Evolutionary conservation across 2,797 vertebrate genomes (phyloP).

Genomic region (Pteropus rufus): DNA sequence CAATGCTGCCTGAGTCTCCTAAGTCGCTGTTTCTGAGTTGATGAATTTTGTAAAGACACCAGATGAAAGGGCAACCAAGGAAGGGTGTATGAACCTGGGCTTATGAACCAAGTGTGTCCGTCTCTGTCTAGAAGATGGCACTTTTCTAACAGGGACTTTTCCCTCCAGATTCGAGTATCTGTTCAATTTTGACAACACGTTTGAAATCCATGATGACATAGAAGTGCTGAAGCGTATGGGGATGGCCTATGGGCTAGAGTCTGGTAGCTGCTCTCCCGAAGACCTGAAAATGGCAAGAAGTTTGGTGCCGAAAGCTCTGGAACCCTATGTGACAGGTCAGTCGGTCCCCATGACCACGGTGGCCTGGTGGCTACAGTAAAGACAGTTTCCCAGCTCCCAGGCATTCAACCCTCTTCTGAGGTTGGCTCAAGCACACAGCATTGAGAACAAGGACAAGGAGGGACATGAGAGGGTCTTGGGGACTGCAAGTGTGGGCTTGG

Average conservation of each 20-base stretch:
- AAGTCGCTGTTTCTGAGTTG: neutral
- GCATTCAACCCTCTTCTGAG: neutral
- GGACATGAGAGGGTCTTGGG: neutral
- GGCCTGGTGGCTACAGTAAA: neutral
- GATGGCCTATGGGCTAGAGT: constrained; percentile 98
- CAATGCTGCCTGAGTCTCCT: neutral
- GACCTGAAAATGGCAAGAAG: constrained; percentile 95
- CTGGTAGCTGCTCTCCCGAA: constrained; percentile 95
- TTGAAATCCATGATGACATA: constrained; percentile 99
- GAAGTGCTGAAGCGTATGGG: constrained; percentile 99
- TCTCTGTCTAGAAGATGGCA: neutral
- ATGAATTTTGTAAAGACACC: neutral
- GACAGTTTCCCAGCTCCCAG: fast-evolving
- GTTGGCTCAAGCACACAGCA: neutral
- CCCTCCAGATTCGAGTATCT: constrained; percentile 95
- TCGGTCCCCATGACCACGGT: neutral
- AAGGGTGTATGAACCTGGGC: neutral
- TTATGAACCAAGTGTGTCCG: fast-evolving
- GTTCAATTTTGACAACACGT: constrained; percentile 99
- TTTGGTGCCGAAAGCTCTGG: constrained; percentile 97
- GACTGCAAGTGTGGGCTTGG: neutral
- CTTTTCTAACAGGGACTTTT: neutral
- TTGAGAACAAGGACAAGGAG: neutral
- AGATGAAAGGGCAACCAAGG: neutral
- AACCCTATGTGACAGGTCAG: constrained; percentile 97